Evolutionary conservation across 2,113 vertebrate genomes (phyloP), one percentile per base, ranked within the genome.

Genomic region (Dipodomys merriami): DNA sequence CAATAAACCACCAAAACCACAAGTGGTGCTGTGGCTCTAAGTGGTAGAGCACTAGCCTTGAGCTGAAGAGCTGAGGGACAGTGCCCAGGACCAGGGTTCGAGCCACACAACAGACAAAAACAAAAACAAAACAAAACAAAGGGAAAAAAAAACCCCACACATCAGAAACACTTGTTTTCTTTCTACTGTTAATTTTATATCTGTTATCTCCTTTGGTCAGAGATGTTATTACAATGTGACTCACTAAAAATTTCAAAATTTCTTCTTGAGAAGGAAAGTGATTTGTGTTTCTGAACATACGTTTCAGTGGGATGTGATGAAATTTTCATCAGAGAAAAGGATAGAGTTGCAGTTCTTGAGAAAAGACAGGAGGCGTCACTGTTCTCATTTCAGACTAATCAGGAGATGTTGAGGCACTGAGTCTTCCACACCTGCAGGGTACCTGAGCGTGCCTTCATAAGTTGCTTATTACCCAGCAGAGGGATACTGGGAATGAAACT

Each of bases 311-410:
- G 15, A 7, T 69, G 73, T 46, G 30, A 33, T 30, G 5, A 2
- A 18, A 2, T 71, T 72, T 72, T 29, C 30, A 46, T 2, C 4
- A 1, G 8, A 60, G 33, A 16, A 49, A 33, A 3, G 11, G 4
- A 35, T 64, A 16, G 9, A 33, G 19, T 64, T 81, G 60, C 78
- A 79, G 64, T 84, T 91, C 44, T 60, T 1, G 1, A 87, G 19
- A 44, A 1, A 0, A 29, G 19, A 91, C 96, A 94, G 89, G 64
- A 95, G 94, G 57, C 72, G 94, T 18, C 91, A 8, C 89, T 94
- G 67, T 95, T 92, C 69, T 91, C 83, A 27, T 19, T 86, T 74
- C 68, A 76, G 49, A 33, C 49, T 39, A 7, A 62, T 27, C 10
- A 2, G 23, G 4, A 12, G 30, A 13, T 49, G 3, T 35, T 13